Conservation (phyloP, 2,797 vertebrate genomes). For the Rhyacichthys aspro region DNA sequence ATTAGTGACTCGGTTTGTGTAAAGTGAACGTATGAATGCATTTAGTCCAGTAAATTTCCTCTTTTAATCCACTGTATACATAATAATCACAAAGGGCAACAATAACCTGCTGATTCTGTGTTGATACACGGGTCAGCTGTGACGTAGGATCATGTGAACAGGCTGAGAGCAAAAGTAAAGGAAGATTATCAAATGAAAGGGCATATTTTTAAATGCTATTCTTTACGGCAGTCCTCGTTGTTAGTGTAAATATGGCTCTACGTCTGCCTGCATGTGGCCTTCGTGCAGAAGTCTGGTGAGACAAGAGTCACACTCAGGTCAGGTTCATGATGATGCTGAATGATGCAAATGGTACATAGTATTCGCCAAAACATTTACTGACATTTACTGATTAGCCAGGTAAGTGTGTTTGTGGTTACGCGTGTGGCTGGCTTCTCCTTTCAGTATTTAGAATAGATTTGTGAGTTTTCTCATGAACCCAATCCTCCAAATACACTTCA, state of each 20-base stretch:
- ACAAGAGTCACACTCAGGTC: neutral
- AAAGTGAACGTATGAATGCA: no score
- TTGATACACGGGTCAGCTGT: no score
- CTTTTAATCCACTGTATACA: no score
- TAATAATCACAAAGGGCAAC: no score
- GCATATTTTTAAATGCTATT: neutral
- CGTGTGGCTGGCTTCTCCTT: neutral
- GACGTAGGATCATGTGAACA: neutral
- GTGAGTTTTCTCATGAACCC: constrained; percentile 6
- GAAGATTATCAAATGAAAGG: neutral
- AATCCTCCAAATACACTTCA: neutral
- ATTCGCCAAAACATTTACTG: neutral
- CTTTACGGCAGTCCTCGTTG: constrained; percentile 20
- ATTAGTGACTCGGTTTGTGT: no score
- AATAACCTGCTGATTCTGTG: no score
- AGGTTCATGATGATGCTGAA: no score
- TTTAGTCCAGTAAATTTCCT: no score
- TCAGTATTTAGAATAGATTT: neutral
- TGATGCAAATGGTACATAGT: no score
- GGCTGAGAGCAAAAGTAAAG: constrained; percentile 3
- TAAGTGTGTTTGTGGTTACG: neutral
- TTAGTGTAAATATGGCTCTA: constrained; percentile 35
- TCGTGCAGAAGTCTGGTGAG: neutral
- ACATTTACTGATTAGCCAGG: neutral
- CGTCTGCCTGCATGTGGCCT: constrained; percentile 10